Conservation (phyloP, 2,797 vertebrate species). For the Synanceia verrucosa region DNA sequence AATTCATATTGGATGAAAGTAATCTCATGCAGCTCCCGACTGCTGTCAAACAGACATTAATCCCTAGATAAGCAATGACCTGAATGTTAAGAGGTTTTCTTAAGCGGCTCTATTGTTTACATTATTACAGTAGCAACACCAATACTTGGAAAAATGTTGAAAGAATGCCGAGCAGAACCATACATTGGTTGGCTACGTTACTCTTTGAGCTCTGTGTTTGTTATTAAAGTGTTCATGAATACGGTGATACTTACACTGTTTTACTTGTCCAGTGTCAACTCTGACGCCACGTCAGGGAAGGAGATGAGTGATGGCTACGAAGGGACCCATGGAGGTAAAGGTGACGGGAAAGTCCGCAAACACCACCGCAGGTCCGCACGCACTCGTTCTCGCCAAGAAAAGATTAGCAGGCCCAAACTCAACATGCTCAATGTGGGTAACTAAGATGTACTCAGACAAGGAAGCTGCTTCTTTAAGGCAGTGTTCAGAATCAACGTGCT, state of each 20-base stretch:
- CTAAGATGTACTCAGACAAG: background rate
- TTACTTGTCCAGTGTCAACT: constrained; percentile 80
- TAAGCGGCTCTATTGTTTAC: background rate
- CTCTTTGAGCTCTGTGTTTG: background rate
- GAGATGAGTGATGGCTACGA: constrained; percentile 96
- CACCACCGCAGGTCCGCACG: constrained; percentile 92
- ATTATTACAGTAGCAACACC: background rate
- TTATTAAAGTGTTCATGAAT: background rate
- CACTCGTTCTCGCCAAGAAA: constrained; percentile 92
- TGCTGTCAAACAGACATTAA: constrained; percentile 6
- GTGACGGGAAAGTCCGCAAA: constrained; percentile 89
- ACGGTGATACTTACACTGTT: background rate
- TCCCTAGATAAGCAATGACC: background rate
- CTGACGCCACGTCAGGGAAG: constrained; percentile 91
- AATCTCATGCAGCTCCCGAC: background rate
- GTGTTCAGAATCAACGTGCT: background rate
- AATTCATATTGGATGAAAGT: background rate
- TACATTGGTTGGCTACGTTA: background rate
- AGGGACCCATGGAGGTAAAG: constrained; percentile 86
- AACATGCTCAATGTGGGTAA: constrained; percentile 94
- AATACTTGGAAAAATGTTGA: background rate
- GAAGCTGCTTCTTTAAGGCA: background rate
- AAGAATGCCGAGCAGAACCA: background rate
- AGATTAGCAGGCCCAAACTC: constrained; percentile 89
- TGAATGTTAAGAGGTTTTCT: background rate